Conservation (phyloP, 2,797 vertebrate species). For the Hydrocynus forskahlii region DNA sequence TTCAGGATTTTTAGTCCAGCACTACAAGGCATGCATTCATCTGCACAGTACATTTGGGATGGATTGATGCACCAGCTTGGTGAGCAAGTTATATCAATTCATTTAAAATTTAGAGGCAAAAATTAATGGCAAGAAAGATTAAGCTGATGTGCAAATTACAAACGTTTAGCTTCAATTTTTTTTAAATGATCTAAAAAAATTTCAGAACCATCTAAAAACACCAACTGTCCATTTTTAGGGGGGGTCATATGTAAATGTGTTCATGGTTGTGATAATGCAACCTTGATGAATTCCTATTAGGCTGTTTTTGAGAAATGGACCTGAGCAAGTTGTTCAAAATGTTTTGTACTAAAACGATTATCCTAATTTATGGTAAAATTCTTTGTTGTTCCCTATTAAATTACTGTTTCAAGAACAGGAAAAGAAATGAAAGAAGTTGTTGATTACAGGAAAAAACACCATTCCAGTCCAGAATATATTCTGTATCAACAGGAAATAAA, state of each 20-base stretch:
- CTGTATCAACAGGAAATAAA: conserved; percentile 99
- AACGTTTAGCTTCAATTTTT: not conserved
- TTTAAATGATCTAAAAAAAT: not conserved
- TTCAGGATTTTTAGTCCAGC: too few species aligned
- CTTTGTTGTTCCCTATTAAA: not conserved
- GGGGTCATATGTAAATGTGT: not conserved
- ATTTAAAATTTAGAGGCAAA: not conserved
- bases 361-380: too few species aligned
- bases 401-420: not conserved
- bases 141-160: not conserved
- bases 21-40: not conserved
- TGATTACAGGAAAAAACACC: conserved; percentile 45
- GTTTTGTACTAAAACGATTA: too few species aligned
- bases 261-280: not conserved
- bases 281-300: not conserved
- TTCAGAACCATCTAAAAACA: not conserved
- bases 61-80: not conserved
- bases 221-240: not conserved
- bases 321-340: too few species aligned
- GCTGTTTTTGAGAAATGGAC: not conserved
- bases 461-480: conserved; percentile 58
- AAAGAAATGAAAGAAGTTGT: not conserved
- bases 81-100: not conserved
- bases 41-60: not conserved
- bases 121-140: not conserved